These are phyloP conservation scores for Mesembrinibis cayennensis DNA, from an alignment of 2,113 vertebrate genomes.

Conservation along the genomic window DNA sequence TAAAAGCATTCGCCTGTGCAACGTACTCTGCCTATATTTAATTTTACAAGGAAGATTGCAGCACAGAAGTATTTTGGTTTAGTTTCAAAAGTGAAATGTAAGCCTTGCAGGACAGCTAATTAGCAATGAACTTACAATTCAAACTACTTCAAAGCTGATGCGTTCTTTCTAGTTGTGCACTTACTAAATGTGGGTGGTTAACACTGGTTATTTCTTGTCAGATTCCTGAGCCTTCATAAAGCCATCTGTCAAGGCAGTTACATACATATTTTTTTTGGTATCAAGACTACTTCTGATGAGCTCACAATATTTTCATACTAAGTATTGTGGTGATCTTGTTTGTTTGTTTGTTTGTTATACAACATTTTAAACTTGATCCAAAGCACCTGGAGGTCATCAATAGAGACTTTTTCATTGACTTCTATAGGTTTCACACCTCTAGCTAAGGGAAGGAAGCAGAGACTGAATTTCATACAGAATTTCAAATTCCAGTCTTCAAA, in stretches of 20 bases:
- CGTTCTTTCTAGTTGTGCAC: not conserved
- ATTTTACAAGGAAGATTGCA: not conserved
- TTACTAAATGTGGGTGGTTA: not conserved
- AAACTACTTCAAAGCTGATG: not conserved
- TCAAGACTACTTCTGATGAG: not conserved
- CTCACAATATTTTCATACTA: not conserved
- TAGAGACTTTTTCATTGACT: not conserved
- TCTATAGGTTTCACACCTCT: not conserved
- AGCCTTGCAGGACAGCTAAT: not conserved
- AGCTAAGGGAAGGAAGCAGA: not conserved
- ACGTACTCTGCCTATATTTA: not conserved
- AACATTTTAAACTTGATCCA: not conserved
- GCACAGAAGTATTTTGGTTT: not conserved
- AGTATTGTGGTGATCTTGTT: not conserved
- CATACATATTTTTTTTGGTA: not conserved
- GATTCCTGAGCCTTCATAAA: not conserved
- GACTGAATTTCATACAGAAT: not conserved
- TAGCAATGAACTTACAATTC: not conserved
- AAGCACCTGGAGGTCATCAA: not conserved
- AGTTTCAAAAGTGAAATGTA: constrained; percentile 6
- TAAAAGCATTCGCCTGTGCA: not conserved
- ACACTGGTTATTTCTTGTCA: not conserved
- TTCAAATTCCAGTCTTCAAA: not conserved
- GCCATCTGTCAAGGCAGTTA: not conserved
- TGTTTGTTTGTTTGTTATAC: not conserved